Evolutionary conservation across 1,140 invertebrate genomes (phyloP).

Genomic region (Camponotus pennsylvanicus): DNA sequence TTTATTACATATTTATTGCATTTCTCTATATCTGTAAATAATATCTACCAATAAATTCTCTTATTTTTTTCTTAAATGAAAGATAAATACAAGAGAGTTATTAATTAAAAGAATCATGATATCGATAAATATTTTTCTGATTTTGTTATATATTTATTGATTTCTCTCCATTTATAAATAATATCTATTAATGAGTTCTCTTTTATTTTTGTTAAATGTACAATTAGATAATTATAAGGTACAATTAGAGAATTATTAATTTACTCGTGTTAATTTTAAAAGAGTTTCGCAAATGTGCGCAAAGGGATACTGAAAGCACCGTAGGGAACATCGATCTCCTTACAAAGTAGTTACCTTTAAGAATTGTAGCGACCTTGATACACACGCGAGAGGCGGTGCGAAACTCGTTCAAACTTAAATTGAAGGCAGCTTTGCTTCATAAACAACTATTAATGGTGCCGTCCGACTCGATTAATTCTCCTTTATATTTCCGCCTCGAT

Average conservation of each 20-base stretch:
- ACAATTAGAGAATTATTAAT: neutral
- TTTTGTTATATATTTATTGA: no score
- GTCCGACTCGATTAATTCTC: constrained; percentile 48
- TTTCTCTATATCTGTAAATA: no score
- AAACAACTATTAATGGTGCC: constrained; percentile 55
- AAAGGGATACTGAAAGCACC: neutral
- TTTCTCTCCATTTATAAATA: no score
- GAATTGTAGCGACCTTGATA: constrained; percentile 52
- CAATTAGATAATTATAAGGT: neutral
- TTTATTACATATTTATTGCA: no score
- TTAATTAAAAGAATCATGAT: no score
- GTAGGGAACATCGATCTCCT: constrained; percentile 37
- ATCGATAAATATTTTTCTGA: no score
- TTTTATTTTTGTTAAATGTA: neutral
- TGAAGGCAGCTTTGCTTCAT: constrained; percentile 55
- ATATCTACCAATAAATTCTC: no score
- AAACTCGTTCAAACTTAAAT: constrained; percentile 58
- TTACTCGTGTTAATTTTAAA: constrained; percentile 16
- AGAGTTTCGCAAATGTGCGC: constrained; percentile 6
- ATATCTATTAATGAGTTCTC: no score
- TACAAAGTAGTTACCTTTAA: constrained; percentile 49
- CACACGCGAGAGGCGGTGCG: constrained; percentile 18
- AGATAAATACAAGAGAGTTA: no score
- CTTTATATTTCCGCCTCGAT: constrained; percentile 53
- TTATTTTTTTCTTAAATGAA: no score